Percentiles rank a stretch among this genome's conserved stretches.
phyloP scores from a whole-genome alignment of 2,797 vertebrate genomes.

The Macroramphosus scolopax region DNA sequence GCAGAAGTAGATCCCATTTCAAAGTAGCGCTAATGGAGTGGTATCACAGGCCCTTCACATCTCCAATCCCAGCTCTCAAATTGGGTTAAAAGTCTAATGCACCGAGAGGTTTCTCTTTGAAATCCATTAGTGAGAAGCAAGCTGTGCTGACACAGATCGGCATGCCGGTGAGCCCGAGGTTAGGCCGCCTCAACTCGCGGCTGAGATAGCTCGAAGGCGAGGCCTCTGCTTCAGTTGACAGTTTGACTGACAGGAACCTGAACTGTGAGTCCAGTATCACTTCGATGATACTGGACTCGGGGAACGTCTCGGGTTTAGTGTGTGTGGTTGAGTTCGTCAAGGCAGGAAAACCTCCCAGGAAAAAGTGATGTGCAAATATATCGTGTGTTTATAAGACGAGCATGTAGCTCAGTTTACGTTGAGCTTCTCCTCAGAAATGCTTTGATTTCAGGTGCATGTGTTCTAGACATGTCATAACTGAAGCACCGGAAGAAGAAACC shows the following conservation, averaged over 20 bases:
- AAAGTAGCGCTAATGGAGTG: slow-evolving; percentile 42
- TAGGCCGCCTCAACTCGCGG: slow-evolving; percentile 20
- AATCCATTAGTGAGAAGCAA: slow-evolving; percentile 49
- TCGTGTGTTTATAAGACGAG: too few relatives aligned
- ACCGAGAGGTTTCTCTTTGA: slow-evolving; percentile 32
- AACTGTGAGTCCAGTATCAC: slow-evolving; percentile 13
- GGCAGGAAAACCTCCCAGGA: neutral
- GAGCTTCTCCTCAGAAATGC: too few relatives aligned
- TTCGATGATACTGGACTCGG: neutral
- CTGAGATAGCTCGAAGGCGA: slow-evolving; percentile 36
- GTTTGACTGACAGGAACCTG: slow-evolving; percentile 38
- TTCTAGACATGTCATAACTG: slow-evolving; percentile 40
- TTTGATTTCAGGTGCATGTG: too few relatives aligned
- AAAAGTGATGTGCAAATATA: too few relatives aligned
- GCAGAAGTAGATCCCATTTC: slow-evolving; percentile 30
- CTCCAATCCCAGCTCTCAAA: slow-evolving; percentile 27
- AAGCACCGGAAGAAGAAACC: slow-evolving; percentile 58
- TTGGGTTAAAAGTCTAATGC: slow-evolving; percentile 50
- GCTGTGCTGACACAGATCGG: slow-evolving; percentile 37
- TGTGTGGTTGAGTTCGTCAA: slow-evolving; percentile 2
- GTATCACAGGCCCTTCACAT: slow-evolving; percentile 15
- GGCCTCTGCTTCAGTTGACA: too few relatives aligned
- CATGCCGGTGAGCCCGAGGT: slow-evolving; percentile 37
- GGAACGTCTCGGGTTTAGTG: too few relatives aligned
- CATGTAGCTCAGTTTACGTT: too few relatives aligned